phyloP scores from a whole-genome alignment of 2,113 vertebrate species.

The Leucoraja erinaceus region DNA sequence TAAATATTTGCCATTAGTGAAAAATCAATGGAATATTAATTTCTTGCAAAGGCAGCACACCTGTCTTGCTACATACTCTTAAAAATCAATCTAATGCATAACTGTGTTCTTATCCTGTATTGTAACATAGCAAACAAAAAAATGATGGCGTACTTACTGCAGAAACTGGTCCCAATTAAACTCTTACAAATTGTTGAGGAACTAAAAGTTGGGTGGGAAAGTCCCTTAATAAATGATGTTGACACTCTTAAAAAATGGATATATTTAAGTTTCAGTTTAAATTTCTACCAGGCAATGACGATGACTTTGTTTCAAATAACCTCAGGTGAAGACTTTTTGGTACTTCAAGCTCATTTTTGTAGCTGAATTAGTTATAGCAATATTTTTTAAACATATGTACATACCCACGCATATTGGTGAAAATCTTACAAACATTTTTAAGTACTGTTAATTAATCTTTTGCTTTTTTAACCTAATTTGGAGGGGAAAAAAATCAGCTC shows the following conservation, averaged over 20 bases:
- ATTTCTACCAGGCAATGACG: neutral
- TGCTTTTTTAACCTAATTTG: neutral
- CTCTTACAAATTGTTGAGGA: neutral
- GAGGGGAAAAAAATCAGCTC: too few relatives aligned
- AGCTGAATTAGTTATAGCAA: neutral
- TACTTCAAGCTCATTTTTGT: neutral
- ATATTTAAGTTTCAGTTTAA: conserved; percentile 22
- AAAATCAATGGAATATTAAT: neutral
- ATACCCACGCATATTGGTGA: too few relatives aligned
- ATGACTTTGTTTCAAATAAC: neutral
- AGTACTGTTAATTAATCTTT: neutral
- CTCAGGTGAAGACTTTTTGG: neutral
- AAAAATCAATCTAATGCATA: neutral
- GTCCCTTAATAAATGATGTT: conserved; percentile 10
- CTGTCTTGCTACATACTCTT: neutral
- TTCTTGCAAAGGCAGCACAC: neutral
- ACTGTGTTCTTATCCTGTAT: neutral
- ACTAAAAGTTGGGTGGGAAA: conserved; percentile 17
- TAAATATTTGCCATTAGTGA: neutral
- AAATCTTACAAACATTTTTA: too few relatives aligned
- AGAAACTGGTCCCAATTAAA: neutral
- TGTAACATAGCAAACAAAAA: neutral
- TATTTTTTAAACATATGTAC: too few relatives aligned
- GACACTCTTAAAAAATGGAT: conserved; percentile 2
- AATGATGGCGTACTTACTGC: neutral